Base-by-base conservation (phyloP, 2,888 invertebrate genomes). In the Spilarctia lutea region DNA sequence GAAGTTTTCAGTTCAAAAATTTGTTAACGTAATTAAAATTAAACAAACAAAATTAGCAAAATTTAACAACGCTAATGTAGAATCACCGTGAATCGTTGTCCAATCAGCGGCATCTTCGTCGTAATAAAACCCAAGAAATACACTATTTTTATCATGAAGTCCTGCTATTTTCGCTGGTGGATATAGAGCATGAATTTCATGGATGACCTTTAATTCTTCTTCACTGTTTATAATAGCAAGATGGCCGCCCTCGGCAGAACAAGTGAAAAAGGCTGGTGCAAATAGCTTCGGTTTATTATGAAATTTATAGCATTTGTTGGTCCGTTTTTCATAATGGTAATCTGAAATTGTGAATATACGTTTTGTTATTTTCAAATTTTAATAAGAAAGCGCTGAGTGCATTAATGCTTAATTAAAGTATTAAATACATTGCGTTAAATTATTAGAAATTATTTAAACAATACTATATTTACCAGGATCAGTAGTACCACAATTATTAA, bases 221-320 rank as follows among this genome's bases (percentile, higher is more conserved):
- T 87, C 86, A 13, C 86, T 90, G 83, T 92, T 91, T 74, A 91
- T 88, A 75, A 91, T 85, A 33, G 84, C 84, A 33, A 91, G 83
- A 74, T 91, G 73, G 0, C 85, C 90, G 18, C 90, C 90, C 72
- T 92, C 92, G 0, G 88, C 89, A 18, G 82, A 76, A 65, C 92
- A 92, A 6, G 88, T 76, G 86, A 89, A 89, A 81, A 83, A 87
- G 0, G 90, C 92, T 0, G 88, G 81, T 0, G 87, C 82, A 88
- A 90, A 92, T 8, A 82, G 82, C 2, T 85, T 83, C 0, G 88
- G 87, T 3, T 81, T 77, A 0, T 68, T 79, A 77, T 91, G 91
- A 81, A 91, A 89, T 77, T 92, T 91, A 81, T 92, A 92, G 72
- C 91, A 92, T 45, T 83, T 89, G 2, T 87, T 86, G 0, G 91